phyloP scores from a whole-genome alignment of 2,888 invertebrate genomes.

The Himalopsyche tibetana region DNA sequence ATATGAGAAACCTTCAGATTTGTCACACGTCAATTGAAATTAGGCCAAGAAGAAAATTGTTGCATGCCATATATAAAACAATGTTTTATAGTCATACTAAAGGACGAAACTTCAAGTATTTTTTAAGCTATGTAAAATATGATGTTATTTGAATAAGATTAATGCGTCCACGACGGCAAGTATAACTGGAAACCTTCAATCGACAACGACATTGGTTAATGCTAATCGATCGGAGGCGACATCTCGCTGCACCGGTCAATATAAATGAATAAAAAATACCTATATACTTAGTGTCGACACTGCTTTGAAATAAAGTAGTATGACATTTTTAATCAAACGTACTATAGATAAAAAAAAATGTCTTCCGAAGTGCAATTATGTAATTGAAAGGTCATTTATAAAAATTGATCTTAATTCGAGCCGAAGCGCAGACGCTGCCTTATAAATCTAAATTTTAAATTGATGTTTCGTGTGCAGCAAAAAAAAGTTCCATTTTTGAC shows the following conservation, averaged over 20 bases:
- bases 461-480: too few species aligned
- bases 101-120: too few species aligned
- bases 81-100: too few species aligned
- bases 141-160: not conserved
- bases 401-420: constrained; percentile 37
- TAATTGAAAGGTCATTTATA: constrained; percentile 28
- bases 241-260: not conserved
- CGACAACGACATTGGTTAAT: not conserved
- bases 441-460: too few species aligned
- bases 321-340: too few species aligned
- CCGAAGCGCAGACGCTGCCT: not conserved
- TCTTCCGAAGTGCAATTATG: constrained; percentile 55
- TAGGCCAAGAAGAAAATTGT: too few species aligned
- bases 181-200: not conserved
- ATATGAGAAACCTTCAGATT: too few species aligned
- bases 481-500: too few species aligned
- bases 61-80: too few species aligned
- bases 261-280: not conserved
- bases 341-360: constrained; percentile 55
- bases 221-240: not conserved
- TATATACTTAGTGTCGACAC: not conserved
- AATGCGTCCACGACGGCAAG: not conserved
- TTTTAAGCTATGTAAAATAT: too few species aligned
- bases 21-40: too few species aligned
- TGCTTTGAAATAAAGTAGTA: not conserved